Base-by-base conservation (phyloP, 2,888 invertebrate genomes). In the Calameuta filiformis region DNA sequence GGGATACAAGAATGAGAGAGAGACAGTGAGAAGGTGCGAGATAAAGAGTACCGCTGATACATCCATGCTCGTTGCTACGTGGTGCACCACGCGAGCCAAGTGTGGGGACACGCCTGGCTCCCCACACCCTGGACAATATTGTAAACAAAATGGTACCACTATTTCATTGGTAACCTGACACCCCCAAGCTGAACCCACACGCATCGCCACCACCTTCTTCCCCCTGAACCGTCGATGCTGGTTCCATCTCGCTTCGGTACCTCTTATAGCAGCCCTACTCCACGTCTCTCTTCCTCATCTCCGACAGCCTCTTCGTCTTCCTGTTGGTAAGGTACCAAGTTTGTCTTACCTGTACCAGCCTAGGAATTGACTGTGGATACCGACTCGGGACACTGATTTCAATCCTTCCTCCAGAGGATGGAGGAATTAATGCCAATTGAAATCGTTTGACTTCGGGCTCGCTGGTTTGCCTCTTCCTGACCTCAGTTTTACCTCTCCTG, bases 141-240 rank as follows among this genome's bases (percentile, higher is more conserved):
- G 91, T 90, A 89, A 91, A 90, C 90, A 91, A 91, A 91, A 90
- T 90, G 90, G 90, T 91, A 89, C 90, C 90, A 89, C 87, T 91
- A 91, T 90, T 90, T 91, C 90, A 91, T 89, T 88, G 89, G 91
- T 89, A 91, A 91, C 90, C 89, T 85, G 89, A 91, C 85, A 90
- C 90, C 87, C 84, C 81, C 81, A 81, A 77, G 83, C 80, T 82
- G 88, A 88, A 91, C 90, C 90, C 90, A 91, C 90, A 90, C 90
- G 85, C 88, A 87, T 88, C 87, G 90, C 80, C 80, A 78, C 80
- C 34, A 33, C 71, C 33, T 71, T 71, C 12, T 34, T 71, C 71
- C 71, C 71, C 56, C 56, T 56, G 56, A 23, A 56, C 56, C 56
- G 23, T 56, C 56, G 56, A 56, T 56, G 56, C 56, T 56, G 23